Evolutionary conservation across 2,888 invertebrate genomes (phyloP), one percentile per base, ranked within the genome.

Genomic region (Iselma pallidipennis): DNA sequence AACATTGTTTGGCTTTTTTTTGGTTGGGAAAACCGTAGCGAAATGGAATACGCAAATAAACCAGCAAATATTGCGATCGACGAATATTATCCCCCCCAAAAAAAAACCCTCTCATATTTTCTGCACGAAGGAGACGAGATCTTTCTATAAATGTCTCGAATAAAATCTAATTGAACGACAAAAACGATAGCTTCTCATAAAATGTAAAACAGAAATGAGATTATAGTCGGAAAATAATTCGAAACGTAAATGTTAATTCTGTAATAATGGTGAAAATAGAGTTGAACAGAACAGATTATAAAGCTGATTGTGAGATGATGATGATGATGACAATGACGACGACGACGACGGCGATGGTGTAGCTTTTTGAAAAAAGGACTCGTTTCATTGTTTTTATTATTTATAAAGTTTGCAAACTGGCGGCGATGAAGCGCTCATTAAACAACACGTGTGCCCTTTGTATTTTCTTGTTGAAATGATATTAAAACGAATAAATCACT

Each of bases 401-500:
- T 19, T 21, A 21, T 19, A 21, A 21, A 45, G 21, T 16, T 37
- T 16, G 37, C 37, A 37, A 21, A 45, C 45, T 45, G 45, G 45
- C 21, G 21, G 21, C 19, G 45, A 45, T 45, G 45, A 45, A 45
- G 45, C 45, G 45, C 45, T 45, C 49, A 50, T 55, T 62, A 58
- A 55, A 55, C 23, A 55, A 45, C 62, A 62, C 55, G 58, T 62
- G 62, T 58, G 62, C 58, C 51, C 31, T 28, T 55, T 58, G 26
- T 51, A 55, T 52, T 55, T 57, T 63, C 51, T 25, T 29, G 50
- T 54, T 26, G 16, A 45, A 63, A 59, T 64, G 60, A 55, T 59
- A 66, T 66, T 64, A 63, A 66, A 61, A 37, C 55, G 45, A 57
- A 59, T 57, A 60, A 65, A 61, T 65, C 61, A 61, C 58, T 61